phyloP scores from a whole-genome alignment of 2,113 vertebrate species.

The Sardina pilchardus region DNA sequence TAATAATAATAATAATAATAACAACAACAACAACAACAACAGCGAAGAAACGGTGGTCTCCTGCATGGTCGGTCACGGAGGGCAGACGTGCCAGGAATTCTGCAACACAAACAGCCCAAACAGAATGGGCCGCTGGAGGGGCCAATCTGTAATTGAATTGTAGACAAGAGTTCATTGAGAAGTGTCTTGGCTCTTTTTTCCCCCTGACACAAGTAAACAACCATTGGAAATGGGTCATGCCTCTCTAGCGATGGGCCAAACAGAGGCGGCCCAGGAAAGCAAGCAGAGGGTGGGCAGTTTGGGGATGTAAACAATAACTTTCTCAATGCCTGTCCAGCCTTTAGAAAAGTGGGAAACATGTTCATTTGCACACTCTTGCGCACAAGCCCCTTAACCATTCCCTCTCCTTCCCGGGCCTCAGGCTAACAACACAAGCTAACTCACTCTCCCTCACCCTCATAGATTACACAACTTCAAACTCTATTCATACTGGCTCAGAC shows the following conservation, averaged over 20 bases:
- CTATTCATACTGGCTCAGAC: neutral
- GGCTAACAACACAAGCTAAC: neutral
- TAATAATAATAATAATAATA: neutral
- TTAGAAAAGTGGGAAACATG: constrained; percentile 66
- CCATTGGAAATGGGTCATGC: constrained; percentile 78
- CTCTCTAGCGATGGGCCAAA: constrained; percentile 65
- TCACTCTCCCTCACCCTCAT: neutral
- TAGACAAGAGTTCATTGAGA: constrained; percentile 82
- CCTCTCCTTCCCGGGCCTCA: neutral
- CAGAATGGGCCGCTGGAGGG: constrained; percentile 61
- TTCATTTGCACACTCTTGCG: constrained; percentile 65
- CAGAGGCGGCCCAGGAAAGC: constrained; percentile 60
- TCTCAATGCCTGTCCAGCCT: constrained; percentile 72
- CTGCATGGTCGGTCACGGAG: neutral
- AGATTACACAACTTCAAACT: neutral
- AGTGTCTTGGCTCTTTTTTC: constrained; percentile 67
- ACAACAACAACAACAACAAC: neutral
- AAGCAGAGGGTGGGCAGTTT: constrained; percentile 65
- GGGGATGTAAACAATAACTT: constrained; percentile 70
- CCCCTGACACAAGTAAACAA: constrained; percentile 78
- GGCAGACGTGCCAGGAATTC: neutral
- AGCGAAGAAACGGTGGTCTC: neutral
- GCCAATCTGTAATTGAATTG: constrained; percentile 77
- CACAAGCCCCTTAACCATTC: constrained; percentile 42
- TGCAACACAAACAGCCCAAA: constrained; percentile 21